phyloP scores from a whole-genome alignment of 2,113 vertebrate species.

The Trogon melanurus region DNA sequence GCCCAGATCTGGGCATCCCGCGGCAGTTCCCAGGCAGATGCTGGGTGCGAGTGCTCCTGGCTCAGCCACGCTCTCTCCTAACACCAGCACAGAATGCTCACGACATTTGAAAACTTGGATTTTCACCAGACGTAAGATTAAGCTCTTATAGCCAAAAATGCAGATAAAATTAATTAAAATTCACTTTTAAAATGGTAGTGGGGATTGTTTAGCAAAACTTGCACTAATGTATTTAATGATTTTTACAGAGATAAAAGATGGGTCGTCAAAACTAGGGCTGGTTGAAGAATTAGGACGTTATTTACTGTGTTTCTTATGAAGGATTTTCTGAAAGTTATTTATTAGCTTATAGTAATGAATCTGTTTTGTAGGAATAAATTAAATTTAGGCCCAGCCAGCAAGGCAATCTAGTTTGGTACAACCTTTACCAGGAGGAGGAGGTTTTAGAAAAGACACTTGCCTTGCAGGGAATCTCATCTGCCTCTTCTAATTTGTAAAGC shows the following conservation, averaged over 20 bases:
- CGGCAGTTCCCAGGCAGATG: not conserved
- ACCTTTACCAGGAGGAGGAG: not conserved
- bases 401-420: not conserved
- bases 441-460: not conserved
- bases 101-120: not conserved
- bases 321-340: slow-evolving; percentile 15
- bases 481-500: slow-evolving; percentile 35
- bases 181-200: not conserved
- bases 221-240: not conserved
- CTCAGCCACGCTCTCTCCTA: not conserved
- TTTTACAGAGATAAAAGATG: slow-evolving; percentile 5
- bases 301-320: slow-evolving; percentile 22
- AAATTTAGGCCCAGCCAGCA: not conserved
- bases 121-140: not conserved
- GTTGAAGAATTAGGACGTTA: not conserved
- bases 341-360: slow-evolving; percentile 20
- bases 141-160: not conserved
- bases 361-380: not conserved
- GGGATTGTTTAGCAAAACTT: slow-evolving; percentile 12
- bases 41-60: not conserved
- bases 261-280: not conserved
- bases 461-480: slow-evolving; percentile 19
- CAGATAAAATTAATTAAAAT: not conserved
- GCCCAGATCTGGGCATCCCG: not conserved
- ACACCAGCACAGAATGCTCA: not conserved